These are phyloP conservation scores for Geophilus truncorum DNA, from an alignment of 2,888 invertebrate species.

Conservation along the genomic window DNA sequence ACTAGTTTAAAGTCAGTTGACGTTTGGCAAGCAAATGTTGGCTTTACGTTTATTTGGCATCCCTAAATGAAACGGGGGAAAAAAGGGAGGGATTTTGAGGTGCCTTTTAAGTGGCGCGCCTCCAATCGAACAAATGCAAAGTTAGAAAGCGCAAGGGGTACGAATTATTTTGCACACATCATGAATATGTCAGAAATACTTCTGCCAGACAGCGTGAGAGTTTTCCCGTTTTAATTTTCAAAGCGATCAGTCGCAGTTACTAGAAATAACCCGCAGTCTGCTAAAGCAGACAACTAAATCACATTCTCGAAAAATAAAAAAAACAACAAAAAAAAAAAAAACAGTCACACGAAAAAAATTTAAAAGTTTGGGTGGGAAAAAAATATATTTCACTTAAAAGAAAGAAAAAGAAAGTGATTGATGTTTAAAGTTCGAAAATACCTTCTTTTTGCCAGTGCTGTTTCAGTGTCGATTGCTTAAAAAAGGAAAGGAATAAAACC, in stretches of 20 bases:
- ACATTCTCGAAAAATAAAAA: neutral
- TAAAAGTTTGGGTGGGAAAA: no score
- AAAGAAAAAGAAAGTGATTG: neutral
- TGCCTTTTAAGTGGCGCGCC: neutral
- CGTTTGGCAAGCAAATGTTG: constrained; percentile 6
- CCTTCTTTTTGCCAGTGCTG: no score
- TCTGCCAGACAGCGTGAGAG: constrained; percentile 15
- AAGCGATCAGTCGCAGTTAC: constrained; percentile 1
- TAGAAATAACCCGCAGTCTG: constrained; percentile 9
- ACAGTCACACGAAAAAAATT: neutral
- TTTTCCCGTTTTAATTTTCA: neutral
- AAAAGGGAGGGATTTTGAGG: constrained; percentile 4
- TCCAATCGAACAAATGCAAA: neutral
- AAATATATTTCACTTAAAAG: neutral
- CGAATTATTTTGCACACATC: neutral
- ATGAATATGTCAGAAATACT: neutral
- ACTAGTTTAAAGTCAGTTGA: neutral
- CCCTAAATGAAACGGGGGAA: neutral
- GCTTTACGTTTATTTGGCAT: neutral
- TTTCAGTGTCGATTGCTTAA: no score
- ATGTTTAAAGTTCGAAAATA: no score
- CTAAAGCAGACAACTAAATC: constrained; percentile 20
- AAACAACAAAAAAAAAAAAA: neutral
- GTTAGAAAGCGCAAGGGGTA: neutral
- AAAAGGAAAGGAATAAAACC: no score